Evolutionary conservation across 2,797 vertebrate genomes (phyloP).

Genomic region (Molossus molossus): DNA sequence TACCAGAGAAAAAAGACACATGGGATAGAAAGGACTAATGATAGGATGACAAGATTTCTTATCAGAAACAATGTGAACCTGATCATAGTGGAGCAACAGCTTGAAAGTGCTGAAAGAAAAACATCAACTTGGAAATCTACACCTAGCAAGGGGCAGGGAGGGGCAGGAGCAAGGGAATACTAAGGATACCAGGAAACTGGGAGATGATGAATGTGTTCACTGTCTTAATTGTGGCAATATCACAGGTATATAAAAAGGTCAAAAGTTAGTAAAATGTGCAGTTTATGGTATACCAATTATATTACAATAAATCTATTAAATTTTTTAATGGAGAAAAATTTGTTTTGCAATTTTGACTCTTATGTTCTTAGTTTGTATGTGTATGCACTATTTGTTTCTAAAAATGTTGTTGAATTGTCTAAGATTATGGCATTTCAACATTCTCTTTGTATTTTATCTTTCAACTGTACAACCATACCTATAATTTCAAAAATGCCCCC

Average conservation of each 20-base stretch:
- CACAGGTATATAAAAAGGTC: background rate
- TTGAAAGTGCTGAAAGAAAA: background rate
- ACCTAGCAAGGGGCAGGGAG: background rate
- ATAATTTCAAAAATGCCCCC: background rate
- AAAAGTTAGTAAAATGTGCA: slow-evolving; percentile 7
- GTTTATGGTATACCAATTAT: background rate
- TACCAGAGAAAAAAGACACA: background rate
- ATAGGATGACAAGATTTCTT: background rate
- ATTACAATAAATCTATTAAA: background rate
- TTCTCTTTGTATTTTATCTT: slow-evolving; percentile 11
- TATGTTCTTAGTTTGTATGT: background rate
- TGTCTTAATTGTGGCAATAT: background rate
- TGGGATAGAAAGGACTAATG: background rate
- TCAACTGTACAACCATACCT: background rate
- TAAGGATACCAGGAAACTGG: background rate
- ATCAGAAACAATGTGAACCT: background rate
- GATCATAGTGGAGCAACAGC: background rate
- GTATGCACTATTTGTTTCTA: background rate
- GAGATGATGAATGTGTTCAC: background rate
- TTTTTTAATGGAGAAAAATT: slow-evolving; percentile 17
- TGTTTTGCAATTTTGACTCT: background rate
- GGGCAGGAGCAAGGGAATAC: background rate
- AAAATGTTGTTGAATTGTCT: background rate
- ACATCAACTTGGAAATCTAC: background rate
- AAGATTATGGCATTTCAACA: background rate